phyloP scores from a whole-genome alignment of 2,113 vertebrate species.

The Caracal caracal region DNA sequence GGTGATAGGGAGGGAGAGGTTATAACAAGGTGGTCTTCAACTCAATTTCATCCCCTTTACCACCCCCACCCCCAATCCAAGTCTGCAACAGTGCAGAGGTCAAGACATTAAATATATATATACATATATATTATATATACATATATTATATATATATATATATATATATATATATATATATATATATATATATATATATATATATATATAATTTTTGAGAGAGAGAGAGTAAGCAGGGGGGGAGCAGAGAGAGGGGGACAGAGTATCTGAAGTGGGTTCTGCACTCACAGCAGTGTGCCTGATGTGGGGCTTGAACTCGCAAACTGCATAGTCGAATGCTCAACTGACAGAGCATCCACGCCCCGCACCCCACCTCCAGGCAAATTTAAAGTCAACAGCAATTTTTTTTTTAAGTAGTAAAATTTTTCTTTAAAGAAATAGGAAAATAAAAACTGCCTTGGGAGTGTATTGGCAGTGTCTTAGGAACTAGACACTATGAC shows the following conservation, averaged over 20 bases:
- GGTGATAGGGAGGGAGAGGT: neutral
- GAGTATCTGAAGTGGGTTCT: too few relatives aligned
- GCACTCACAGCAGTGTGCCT: too few relatives aligned
- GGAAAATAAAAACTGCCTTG: neutral
- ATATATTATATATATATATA: too few relatives aligned
- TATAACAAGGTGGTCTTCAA: neutral
- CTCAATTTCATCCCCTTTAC: neutral
- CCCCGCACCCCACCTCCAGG: neutral
- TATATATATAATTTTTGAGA: too few relatives aligned
- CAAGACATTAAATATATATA: neutral
- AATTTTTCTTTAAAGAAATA: conserved; percentile 9
- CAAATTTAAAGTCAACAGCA: neutral
- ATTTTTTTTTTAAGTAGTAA: neutral
- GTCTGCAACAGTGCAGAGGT: neutral
- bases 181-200: too few relatives aligned
- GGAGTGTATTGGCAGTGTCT: neutral
- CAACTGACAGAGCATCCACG: too few relatives aligned
- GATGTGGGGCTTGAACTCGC: too few relatives aligned
- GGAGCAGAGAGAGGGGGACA: too few relatives aligned
- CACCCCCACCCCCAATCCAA: neutral
- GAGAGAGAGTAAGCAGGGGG: too few relatives aligned
- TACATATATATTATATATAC: too few relatives aligned
- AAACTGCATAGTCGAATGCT: too few relatives aligned
- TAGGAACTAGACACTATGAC: neutral
- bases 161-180: too few relatives aligned